Conservation (phyloP, 2,113 vertebrate genomes). For the Gymnarchus niloticus region DNA sequence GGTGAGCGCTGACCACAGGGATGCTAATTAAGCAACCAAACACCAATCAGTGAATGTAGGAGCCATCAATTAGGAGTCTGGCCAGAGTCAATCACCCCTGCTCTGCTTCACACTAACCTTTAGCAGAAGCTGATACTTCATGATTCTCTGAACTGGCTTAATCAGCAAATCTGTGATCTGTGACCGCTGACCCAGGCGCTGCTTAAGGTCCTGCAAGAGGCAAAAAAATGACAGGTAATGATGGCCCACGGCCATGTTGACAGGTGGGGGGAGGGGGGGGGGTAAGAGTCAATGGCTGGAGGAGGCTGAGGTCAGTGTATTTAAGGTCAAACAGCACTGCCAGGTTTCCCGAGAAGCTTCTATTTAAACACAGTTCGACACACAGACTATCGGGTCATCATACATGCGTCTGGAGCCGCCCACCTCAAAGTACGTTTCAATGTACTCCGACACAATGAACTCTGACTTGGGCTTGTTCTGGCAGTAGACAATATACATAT, state of each 20-base stretch:
- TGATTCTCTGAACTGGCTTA: conserved; percentile 94
- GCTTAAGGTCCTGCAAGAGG: conserved; percentile 80
- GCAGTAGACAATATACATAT: conserved; percentile 98
- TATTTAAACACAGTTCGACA: no score
- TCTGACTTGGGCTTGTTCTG: conserved; percentile 99
- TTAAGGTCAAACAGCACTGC: background rate
- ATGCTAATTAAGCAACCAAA: background rate
- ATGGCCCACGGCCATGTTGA: background rate
- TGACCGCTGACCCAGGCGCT: conserved; percentile 81
- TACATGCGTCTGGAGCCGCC: conserved; percentile 6
- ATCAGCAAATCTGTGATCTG: conserved; percentile 91
- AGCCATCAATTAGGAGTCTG: background rate
- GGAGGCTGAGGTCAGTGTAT: background rate
- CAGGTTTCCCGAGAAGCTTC: background rate
- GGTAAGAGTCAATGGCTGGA: no score
- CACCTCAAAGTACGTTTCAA: conserved; percentile 97
- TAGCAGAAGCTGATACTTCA: conserved; percentile 96
- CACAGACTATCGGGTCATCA: background rate
- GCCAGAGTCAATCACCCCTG: background rate
- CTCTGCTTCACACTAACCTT: conserved; percentile 69
- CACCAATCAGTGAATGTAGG: background rate
- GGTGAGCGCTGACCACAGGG: background rate
- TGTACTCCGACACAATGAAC: conserved; percentile 94
- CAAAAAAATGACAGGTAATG: background rate
- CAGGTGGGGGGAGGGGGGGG: background rate